Conservation (phyloP, 2,888 invertebrate genomes). For the Strigamia transsilvanica region DNA sequence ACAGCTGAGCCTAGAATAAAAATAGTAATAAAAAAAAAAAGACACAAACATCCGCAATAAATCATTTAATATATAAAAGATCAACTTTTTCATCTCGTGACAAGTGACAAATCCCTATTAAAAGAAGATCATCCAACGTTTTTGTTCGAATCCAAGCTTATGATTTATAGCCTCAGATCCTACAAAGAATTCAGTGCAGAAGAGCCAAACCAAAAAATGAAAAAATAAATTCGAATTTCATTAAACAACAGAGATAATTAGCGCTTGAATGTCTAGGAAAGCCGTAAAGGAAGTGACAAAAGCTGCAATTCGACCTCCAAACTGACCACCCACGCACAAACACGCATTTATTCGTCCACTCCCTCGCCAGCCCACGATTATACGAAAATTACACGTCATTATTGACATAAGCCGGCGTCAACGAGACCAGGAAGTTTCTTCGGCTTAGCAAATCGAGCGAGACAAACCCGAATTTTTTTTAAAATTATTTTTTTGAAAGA, state of each 20-base stretch:
- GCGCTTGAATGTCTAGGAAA: not conserved
- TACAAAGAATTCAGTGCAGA: not conserved
- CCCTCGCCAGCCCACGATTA: not conserved
- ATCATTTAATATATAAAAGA: not conserved
- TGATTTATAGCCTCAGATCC: not conserved
- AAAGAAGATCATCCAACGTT: not conserved
- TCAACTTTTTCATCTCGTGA: not conserved
- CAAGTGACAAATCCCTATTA: not conserved
- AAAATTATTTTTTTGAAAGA: not conserved
- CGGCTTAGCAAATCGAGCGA: not conserved
- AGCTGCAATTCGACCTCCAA: not conserved
- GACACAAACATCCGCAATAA: not conserved
- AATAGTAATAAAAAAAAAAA: not conserved
- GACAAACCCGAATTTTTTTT: not conserved
- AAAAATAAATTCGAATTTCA: no score
- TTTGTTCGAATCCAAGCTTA: not conserved
- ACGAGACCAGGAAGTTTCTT: not conserved
- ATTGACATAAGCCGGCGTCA: slow-evolving; percentile 3
- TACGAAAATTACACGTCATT: not conserved
- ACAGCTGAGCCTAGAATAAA: slow-evolving; percentile 75
- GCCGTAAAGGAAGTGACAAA: not conserved
- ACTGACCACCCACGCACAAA: not conserved
- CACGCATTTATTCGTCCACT: not conserved
- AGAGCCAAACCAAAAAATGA: not conserved
- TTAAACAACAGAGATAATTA: no score